A percentile compares a stretch with the other conserved stretches of the same genome.
phyloP scores from a whole-genome alignment of 2,113 vertebrate genomes.

The Atractosteus spatula region DNA sequence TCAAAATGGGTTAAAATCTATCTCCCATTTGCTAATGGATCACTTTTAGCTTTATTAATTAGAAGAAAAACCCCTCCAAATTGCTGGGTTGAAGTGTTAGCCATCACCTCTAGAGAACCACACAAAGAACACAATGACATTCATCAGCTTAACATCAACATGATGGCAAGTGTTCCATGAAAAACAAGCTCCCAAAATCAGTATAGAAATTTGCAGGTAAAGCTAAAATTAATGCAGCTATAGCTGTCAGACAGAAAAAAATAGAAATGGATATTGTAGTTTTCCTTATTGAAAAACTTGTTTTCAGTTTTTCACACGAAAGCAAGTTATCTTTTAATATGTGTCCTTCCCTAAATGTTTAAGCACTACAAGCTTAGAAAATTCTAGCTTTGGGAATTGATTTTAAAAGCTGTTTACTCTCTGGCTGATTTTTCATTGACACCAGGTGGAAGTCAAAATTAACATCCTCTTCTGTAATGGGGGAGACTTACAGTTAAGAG shows the following conservation, averaged over 20 bases:
- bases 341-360: no score
- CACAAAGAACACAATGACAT: constrained; percentile 17
- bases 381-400: no score
- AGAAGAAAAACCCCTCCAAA: constrained; percentile 34
- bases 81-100: constrained; percentile 38
- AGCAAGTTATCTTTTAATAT: no score
- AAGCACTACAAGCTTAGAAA: no score
- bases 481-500: no score
- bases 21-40: constrained; percentile 16
- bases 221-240: constrained; percentile 31
- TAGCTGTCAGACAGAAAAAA: constrained; percentile 23
- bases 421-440: no score
- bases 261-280: background rate
- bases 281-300: no score
- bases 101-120: constrained; percentile 31
- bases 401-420: no score
- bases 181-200: constrained; percentile 31
- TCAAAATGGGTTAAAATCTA: no score
- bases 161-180: constrained; percentile 22
- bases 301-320: no score
- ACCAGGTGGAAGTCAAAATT: no score
- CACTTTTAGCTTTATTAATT: constrained; percentile 30
- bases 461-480: no score
- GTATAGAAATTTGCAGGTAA: constrained; percentile 33
- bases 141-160: constrained; percentile 35